These are phyloP conservation scores for Melanotaenia maccullochi DNA, from an alignment of 2,797 vertebrate genomes.

Conservation along the genomic window DNA sequence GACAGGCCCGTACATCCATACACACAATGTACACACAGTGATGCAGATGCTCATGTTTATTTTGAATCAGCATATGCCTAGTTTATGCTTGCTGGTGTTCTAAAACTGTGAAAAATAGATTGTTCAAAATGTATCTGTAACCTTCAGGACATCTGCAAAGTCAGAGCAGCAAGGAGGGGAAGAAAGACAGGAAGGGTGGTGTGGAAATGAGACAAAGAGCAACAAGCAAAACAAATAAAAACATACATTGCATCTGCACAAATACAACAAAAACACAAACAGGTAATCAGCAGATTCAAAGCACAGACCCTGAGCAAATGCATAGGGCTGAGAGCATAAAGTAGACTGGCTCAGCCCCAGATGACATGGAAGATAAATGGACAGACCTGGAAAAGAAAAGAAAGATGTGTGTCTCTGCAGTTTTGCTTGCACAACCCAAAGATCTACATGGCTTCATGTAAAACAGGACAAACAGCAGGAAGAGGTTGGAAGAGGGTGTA, in stretches of 20 bases:
- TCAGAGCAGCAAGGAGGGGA: conserved; percentile 21
- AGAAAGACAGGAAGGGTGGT: background rate
- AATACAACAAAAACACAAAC: conserved; percentile 1
- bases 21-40: background rate
- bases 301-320: conserved; percentile 19
- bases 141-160: conserved; percentile 65
- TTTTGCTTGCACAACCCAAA: conserved; percentile 37
- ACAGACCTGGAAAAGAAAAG: conserved; percentile 44
- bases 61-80: background rate
- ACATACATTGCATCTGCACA: background rate
- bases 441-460: conserved; percentile 23
- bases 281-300: conserved; percentile 33
- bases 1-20: background rate
- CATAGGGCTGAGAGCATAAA: conserved; percentile 14
- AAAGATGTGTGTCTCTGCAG: conserved; percentile 35
- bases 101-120: conserved; percentile 1
- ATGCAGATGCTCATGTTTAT: background rate
- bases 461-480: conserved; percentile 23
- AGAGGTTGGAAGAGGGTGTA: background rate
- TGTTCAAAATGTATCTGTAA: conserved; percentile 18
- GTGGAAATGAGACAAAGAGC: conserved; percentile 6
- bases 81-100: background rate
- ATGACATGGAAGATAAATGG: conserved; percentile 54
- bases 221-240: background rate
- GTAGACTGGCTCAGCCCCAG: conserved; percentile 33